Conservation (phyloP, 1,140 invertebrate species). For the Drosophila arizonae region DNA sequence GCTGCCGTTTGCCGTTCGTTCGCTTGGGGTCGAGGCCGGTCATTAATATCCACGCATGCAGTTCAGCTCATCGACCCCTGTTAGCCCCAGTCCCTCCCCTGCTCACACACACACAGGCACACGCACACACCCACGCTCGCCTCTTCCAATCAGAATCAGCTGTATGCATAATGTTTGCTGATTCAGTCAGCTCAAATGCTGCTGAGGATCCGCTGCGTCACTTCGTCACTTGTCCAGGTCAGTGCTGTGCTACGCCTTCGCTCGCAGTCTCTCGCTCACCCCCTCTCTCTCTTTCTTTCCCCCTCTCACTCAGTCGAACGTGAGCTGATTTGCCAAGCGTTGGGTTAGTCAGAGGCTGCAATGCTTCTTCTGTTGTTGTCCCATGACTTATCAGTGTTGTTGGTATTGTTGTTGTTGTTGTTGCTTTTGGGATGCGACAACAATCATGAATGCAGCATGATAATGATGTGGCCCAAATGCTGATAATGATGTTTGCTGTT, state of each 20-base stretch:
- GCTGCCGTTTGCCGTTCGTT: slow-evolving; percentile 17
- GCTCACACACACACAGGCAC: slow-evolving; percentile 1
- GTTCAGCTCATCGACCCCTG: slow-evolving; percentile 54
- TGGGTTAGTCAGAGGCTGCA: slow-evolving; percentile 46
- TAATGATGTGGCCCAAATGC: slow-evolving; percentile 63
- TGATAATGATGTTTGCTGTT: slow-evolving; percentile 65
- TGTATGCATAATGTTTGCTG: slow-evolving; percentile 78
- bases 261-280: not conserved
- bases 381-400: slow-evolving; percentile 67
- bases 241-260: slow-evolving; percentile 16
- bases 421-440: slow-evolving; percentile 51
- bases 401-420: slow-evolving; percentile 31
- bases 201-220: slow-evolving; percentile 70
- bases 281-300: slow-evolving; percentile 1
- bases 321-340: slow-evolving; percentile 55
- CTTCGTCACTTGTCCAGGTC: slow-evolving; percentile 36
- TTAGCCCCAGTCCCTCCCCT: slow-evolving; percentile 6
- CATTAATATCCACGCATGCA: slow-evolving; percentile 78
- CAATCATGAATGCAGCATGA: slow-evolving; percentile 71
- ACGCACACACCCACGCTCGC: slow-evolving; percentile 20
- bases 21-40: slow-evolving; percentile 78
- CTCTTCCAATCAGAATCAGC: slow-evolving; percentile 65
- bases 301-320: slow-evolving; percentile 40
- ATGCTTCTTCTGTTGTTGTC: slow-evolving; percentile 49
- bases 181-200: slow-evolving; percentile 60